These are phyloP conservation scores for Brienomyrus brachyistius DNA, from an alignment of 2,113 vertebrate genomes.

Conservation along the genomic window DNA sequence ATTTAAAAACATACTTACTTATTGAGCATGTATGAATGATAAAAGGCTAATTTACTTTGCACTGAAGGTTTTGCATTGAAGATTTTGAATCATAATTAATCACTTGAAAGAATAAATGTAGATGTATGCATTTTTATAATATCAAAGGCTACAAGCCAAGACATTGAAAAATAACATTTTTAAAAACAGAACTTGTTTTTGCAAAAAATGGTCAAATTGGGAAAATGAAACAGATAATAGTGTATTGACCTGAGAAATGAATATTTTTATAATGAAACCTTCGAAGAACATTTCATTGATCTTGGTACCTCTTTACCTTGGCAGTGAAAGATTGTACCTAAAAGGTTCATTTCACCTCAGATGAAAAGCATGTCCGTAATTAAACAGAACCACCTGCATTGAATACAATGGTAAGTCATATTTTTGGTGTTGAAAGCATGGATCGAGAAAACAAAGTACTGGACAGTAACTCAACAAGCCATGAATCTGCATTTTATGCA, in stretches of 20 bases:
- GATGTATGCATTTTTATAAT: background rate
- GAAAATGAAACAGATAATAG: background rate
- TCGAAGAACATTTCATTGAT: background rate
- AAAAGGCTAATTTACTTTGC: background rate
- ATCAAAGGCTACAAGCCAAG: background rate
- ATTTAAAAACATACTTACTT: background rate
- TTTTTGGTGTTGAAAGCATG: background rate
- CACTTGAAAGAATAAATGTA: background rate
- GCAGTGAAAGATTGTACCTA: background rate
- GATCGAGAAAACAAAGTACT: background rate
- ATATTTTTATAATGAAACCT: background rate
- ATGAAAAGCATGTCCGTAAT: background rate
- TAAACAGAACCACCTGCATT: background rate
- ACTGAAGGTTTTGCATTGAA: background rate
- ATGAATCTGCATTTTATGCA: background rate
- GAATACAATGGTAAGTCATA: background rate
- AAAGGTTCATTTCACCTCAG: background rate
- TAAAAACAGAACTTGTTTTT: background rate
- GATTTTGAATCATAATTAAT: background rate
- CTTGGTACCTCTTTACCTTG: background rate
- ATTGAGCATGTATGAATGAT: background rate
- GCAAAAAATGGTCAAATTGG: background rate
- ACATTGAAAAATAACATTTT: background rate
- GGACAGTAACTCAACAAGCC: background rate
- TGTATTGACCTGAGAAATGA: background rate